Percentiles rank a stretch among this genome's conserved stretches.
These are phyloP conservation scores for Carassius carassius DNA, from an alignment of 2,113 vertebrate species.

Conservation along the genomic window DNA sequence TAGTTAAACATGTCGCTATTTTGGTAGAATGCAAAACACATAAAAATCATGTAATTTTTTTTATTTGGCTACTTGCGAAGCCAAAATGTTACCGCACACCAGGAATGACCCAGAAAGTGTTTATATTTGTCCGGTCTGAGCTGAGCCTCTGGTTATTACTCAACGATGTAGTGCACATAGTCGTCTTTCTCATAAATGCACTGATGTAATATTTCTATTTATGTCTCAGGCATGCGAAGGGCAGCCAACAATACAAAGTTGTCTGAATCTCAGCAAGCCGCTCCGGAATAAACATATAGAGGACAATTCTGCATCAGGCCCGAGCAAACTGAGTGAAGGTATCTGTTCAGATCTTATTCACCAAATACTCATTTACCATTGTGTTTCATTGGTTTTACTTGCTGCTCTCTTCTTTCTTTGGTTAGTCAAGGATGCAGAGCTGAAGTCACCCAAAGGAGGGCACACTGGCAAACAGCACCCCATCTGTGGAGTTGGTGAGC, in stretches of 20 bases:
- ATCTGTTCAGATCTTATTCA: not conserved
- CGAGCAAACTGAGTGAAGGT: constrained; percentile 78
- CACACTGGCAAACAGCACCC: constrained; percentile 65
- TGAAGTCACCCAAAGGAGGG: constrained; percentile 56
- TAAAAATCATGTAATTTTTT: too few relatives aligned
- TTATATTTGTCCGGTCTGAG: too few relatives aligned
- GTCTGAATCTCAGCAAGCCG: constrained; percentile 81
- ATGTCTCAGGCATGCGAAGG: constrained; percentile 75
- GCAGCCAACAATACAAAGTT: constrained; percentile 77
- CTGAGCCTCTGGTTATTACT: too few relatives aligned
- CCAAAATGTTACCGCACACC: too few relatives aligned
- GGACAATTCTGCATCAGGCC: constrained; percentile 75
- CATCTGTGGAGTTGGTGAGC: constrained; percentile 39
- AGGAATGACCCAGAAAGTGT: too few relatives aligned
- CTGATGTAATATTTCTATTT: constrained; percentile 12
- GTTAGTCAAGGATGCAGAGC: not conserved
- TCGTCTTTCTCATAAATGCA: not conserved
- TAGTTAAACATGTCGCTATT: too few relatives aligned
- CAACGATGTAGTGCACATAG: too few relatives aligned
- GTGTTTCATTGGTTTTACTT: constrained; percentile 19
- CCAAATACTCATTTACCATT: not conserved
- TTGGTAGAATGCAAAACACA: too few relatives aligned
- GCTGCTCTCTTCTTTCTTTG: not conserved
- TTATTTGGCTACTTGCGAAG: too few relatives aligned
- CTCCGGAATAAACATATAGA: constrained; percentile 87